Base-by-base conservation (phyloP, 2,888 invertebrate species). In the Leptinotarsa tumamoca region DNA sequence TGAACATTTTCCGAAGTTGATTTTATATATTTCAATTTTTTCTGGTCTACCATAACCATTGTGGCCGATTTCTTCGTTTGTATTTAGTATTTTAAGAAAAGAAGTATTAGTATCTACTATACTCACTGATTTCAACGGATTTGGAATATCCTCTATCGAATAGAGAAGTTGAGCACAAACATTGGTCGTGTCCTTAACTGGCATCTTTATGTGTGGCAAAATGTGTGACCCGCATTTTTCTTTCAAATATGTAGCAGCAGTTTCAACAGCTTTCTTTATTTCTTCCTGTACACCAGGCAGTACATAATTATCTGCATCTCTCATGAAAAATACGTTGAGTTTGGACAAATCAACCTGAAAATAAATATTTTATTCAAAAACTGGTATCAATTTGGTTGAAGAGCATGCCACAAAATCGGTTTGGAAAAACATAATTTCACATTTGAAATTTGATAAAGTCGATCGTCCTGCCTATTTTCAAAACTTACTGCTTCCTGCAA, bases 291-390 rank as follows among this genome's bases (percentile, higher is more conserved):
- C 91, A 13, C 87, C 86, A 18, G 91, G 86, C 3, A 91, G 82
- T 0, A 91, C 83, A 0, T 91, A 90, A 4, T 89, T 87, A 0
- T 90, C 89, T 68, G 92, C 90, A 80, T 92, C 92, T 69, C 92
- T 91, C 91, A 94, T 91, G 85, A 92, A 94, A 84, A 89, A 83
- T 13, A 87, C 72, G 27, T 81, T 83, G 14, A 86, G 21, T 66
- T 83, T 74, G 15, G 73, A 74, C 14, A 86, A 61, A 74, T 84
- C 80, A 2, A 86, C 83, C 85, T 86, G 74, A 51, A 67, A 67
- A 71, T 2, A 17, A 23, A 68, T 66, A 63, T 66, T 52, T 17
- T 52, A 52, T 52, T 52, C 51, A 52, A 52, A 17, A 52, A 52
- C 15, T 17, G 51, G 51, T 15, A 21, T 33, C 21, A 4, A 52